Percentiles rank a stretch among this genome's conserved stretches.
These are phyloP conservation scores for Caenorhabditis sp. DNA, from an alignment of 2,888 invertebrate genomes.

Conservation along the genomic window DNA sequence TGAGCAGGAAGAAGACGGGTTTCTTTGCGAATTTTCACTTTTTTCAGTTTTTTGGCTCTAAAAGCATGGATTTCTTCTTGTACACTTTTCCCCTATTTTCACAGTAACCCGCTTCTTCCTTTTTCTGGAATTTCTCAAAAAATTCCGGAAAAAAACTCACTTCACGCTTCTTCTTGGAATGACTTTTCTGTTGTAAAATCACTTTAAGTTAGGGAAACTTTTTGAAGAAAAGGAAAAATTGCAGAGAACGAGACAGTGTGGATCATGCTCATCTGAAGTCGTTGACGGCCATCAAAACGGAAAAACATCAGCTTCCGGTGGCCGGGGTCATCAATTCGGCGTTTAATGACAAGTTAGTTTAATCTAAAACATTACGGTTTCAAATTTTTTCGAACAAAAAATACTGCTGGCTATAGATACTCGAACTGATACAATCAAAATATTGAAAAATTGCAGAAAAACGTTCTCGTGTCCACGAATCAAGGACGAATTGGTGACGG, in stretches of 20 bases:
- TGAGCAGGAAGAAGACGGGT: slow-evolving; percentile 40
- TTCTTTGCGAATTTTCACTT: slow-evolving; percentile 1
- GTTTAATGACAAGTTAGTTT: slow-evolving; percentile 66
- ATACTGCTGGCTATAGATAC: too few species aligned
- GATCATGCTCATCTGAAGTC: slow-evolving; percentile 42
- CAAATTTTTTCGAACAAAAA: not conserved
- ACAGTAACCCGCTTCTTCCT: not conserved
- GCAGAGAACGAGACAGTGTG: slow-evolving; percentile 47
- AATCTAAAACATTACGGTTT: too few species aligned
- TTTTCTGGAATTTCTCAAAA: not conserved
- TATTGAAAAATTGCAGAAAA: too few species aligned
- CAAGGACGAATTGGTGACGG: slow-evolving; percentile 72
- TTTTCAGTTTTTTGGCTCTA: not conserved
- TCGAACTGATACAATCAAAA: too few species aligned
- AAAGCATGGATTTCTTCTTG: not conserved
- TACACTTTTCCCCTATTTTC: not conserved
- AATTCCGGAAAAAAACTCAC: too few species aligned
- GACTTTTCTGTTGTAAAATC: too few species aligned
- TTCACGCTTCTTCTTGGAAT: too few species aligned
- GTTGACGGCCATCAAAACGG: slow-evolving; percentile 38
- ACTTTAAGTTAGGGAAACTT: not conserved
- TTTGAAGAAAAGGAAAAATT: not conserved
- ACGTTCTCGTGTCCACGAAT: slow-evolving; percentile 73
- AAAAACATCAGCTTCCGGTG: slow-evolving; percentile 33
- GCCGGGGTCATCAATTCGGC: slow-evolving; percentile 68